phyloP scores from a whole-genome alignment of 1,140 invertebrate genomes.

The Kradibia gibbosae region DNA sequence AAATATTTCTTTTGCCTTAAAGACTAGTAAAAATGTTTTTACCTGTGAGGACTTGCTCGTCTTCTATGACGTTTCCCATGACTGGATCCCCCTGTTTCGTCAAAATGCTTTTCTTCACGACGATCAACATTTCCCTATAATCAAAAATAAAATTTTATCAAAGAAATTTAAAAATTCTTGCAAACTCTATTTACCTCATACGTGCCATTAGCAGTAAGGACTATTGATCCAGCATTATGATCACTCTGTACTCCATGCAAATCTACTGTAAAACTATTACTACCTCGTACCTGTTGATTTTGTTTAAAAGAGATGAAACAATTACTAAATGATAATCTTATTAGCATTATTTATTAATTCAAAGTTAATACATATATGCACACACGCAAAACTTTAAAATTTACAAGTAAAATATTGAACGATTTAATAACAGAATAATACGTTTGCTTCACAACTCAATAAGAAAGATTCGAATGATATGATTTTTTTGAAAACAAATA shows the following conservation, averaged over 20 bases:
- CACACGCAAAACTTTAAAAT: too few species aligned
- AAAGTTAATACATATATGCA: too few species aligned
- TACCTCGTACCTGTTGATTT: conserved; percentile 65
- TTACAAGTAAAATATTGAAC: too few species aligned
- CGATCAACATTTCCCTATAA: conserved; percentile 64
- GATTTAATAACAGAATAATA: too few species aligned
- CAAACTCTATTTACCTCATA: conserved; percentile 64
- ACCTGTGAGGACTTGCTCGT: conserved; percentile 75
- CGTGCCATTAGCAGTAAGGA: conserved; percentile 63
- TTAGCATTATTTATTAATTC: too few species aligned
- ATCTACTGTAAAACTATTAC: conserved; percentile 70
- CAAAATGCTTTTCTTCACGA: conserved; percentile 73
- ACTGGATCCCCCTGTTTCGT: conserved; percentile 72
- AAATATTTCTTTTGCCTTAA: conserved; percentile 3
- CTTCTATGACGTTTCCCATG: conserved; percentile 76
- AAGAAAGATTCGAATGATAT: too few species aligned
- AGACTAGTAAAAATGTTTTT: conserved; percentile 31
- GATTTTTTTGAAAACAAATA: too few species aligned
- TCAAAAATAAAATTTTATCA: conserved; percentile 30
- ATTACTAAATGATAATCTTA: neutral
- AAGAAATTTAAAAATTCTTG: conserved; percentile 21
- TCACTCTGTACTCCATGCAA: conserved; percentile 71
- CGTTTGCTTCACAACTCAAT: too few species aligned
- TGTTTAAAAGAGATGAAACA: neutral
- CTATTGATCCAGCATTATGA: conserved; percentile 68